Conservation (phyloP, 2,888 invertebrate species). For the Melanotus villosus region DNA sequence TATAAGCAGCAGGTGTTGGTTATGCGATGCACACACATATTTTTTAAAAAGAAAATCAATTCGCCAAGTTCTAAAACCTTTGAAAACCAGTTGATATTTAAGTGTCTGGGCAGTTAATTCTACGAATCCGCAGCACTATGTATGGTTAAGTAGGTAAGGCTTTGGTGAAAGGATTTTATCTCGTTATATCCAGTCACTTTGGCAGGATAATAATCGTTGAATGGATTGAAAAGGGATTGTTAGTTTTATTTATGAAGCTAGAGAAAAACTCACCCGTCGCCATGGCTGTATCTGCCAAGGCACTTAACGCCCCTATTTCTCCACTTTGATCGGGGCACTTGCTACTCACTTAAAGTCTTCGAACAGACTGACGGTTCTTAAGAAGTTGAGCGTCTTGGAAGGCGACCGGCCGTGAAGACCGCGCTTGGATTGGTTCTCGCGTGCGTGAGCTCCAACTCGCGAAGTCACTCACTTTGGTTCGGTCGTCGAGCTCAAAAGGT, state of each 20-base stretch:
- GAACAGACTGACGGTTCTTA: slow-evolving; percentile 62
- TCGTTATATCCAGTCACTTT: not conserved
- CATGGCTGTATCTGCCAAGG: slow-evolving; percentile 65
- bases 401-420: slow-evolving; percentile 58
- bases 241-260: not conserved
- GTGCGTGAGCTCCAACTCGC: slow-evolving; percentile 49
- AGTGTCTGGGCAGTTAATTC: not conserved
- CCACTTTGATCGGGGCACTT: slow-evolving; percentile 61
- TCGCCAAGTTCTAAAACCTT: not conserved
- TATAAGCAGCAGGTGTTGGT: slow-evolving; percentile 17
- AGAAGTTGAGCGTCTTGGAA: slow-evolving; percentile 57
- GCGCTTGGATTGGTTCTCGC: slow-evolving; percentile 54
- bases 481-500: slow-evolving; percentile 44
- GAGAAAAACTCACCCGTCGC: slow-evolving; percentile 63
- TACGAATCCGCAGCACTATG: slow-evolving; percentile 7
- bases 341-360: slow-evolving; percentile 65
- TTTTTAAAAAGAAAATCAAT: slow-evolving; percentile 27
- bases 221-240: not conserved
- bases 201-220: not conserved
- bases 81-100: slow-evolving; percentile 22
- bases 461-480: slow-evolving; percentile 50
- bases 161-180: slow-evolving; percentile 25
- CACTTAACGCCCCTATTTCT: slow-evolving; percentile 61
- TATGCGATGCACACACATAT: slow-evolving; percentile 36
- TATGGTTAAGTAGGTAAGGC: slow-evolving; percentile 23